Base-by-base conservation (phyloP, 2,888 invertebrate species). In the Epistrophella euchroma region DNA sequence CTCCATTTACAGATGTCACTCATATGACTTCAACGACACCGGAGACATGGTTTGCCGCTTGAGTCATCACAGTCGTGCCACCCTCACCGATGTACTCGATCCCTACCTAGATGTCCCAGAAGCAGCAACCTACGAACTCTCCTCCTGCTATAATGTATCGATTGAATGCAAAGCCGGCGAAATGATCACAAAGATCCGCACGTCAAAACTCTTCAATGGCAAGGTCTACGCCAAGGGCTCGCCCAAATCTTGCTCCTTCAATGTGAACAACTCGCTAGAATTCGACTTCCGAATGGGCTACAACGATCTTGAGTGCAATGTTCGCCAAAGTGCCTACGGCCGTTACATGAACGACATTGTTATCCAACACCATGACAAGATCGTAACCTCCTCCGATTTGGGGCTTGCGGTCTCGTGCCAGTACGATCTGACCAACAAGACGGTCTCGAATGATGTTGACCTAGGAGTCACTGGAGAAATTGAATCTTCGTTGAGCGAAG, bases 161-260 rank as follows among this genome's bases (percentile, higher is more conserved):
- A 97, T 98, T 91, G 97, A 97, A 92, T 98, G 98, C 92, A 95
- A 97, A 80, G 95, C 97, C 70, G 97, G 97, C 74, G 97, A 98
- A 92, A 98, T 98, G 98, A 96, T 97, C 70, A 97, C 97, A 60
- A 95, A 96, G 89, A 97, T 98, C 91, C 96, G 97, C 92, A 98
- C 98, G 71, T 97, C 96, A 89, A 97, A 97, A 92, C 93, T 98
- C 78, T 98, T 98, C 94, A 97, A 97, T 91, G 98, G 98, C 88
- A 98, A 98, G 93, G 97, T 98, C 88, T 98, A 98, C 93, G 98
- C 97, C 79, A 98, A 98, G 92, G 97, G 97, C 88, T 97, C 97
- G 88, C 98, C 98, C 70, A 97, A 97, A 92, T 97, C 97, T 40
- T 98, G 98, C 92, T 96, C 97, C 55, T 95, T 96, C 87, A 97